A percentile compares a stretch with the other conserved stretches of the same genome.
Evolutionary conservation across 2,888 invertebrate genomes (phyloP).

Genomic region (Parnassius mnemosyne): DNA sequence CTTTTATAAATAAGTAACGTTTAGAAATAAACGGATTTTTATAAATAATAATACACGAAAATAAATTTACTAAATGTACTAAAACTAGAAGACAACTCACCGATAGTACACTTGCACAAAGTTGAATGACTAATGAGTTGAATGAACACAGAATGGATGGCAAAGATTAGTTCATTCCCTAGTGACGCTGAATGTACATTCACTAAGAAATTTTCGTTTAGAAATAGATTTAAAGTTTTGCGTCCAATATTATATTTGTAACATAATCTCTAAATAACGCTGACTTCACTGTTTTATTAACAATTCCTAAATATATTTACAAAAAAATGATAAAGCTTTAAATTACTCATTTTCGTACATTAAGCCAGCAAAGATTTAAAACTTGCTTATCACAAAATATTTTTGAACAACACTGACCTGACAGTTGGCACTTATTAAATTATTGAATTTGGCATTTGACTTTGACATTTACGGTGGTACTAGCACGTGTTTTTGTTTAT

Average conservation of each 20-base stretch:
- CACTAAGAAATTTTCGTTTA: slow-evolving; percentile 1
- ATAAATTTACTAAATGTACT: slow-evolving; percentile 4
- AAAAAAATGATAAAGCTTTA: too few species aligned
- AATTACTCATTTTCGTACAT: too few species aligned
- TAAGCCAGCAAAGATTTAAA: too few species aligned
- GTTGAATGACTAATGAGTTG: slow-evolving; percentile 31
- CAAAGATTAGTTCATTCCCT: slow-evolving; percentile 31
- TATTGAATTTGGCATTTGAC: neutral
- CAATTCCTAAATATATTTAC: too few species aligned
- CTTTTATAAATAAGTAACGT: too few species aligned
- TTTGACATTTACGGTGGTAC: slow-evolving; percentile 9
- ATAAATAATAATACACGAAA: neutral
- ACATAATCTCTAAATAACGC: too few species aligned
- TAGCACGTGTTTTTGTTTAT: slow-evolving; percentile 26
- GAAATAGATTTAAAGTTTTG: neutral
- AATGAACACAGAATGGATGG: slow-evolving; percentile 32
- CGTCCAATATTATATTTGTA: too few species aligned
- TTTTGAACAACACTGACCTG: too few species aligned
- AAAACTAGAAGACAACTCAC: neutral
- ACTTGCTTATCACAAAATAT: too few species aligned
- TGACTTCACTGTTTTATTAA: too few species aligned
- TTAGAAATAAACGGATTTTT: neutral
- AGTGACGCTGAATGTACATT: slow-evolving; percentile 1
- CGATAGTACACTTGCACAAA: slow-evolving; percentile 28
- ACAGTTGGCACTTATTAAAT: too few species aligned